Evolutionary conservation across 2,888 invertebrate species (phyloP), one percentile per base, ranked within the genome.

Genomic region (Eupithecia inturbata): DNA sequence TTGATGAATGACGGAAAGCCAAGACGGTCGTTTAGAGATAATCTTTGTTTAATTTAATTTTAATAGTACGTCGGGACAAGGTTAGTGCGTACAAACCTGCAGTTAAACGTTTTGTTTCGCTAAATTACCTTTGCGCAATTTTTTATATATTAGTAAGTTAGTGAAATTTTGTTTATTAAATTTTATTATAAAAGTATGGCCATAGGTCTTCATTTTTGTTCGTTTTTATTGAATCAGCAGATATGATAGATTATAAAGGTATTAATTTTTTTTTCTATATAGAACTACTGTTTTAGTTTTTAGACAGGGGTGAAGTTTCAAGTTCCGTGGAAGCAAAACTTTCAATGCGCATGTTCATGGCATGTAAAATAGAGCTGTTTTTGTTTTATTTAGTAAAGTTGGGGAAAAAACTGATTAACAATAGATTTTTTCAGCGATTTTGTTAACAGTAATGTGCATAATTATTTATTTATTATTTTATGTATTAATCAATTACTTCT

Each of bases 21-120:
- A 82, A 75, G 79, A 72, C 80, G 81, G 82, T 81, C 88, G 86
- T 88, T 91, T 89, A 89, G 86, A 80, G 79, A 85, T 89, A 89
- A 90, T 90, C 89, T 89, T 86, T 90, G 89, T 88, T 91, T 92
- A 91, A 91, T 92, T 90, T 89, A 89, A 91, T 91, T 92, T 92
- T 92, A 91, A 92, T 91, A 88, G 85, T 71, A 77, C 77, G 76
- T 67, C 76, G 83, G 75, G 83, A 73, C 85, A 80, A 88, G 83
- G 87, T 83, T 88, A 82, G 81, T 75, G 79, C 85, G 83, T 80
- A 39, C 39, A 66, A 26, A 57, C 57, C 57, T 57, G 57, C 26
- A 26, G 31, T 64, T 62, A 33, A 36, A 66, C 36, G 66, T 66
- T 39, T 66, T 66, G n/a, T 66, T 66, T 33, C 66, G 66, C 39